phyloP scores from a whole-genome alignment of 1,140 invertebrate species.

The Mercenaria mercenaria region DNA sequence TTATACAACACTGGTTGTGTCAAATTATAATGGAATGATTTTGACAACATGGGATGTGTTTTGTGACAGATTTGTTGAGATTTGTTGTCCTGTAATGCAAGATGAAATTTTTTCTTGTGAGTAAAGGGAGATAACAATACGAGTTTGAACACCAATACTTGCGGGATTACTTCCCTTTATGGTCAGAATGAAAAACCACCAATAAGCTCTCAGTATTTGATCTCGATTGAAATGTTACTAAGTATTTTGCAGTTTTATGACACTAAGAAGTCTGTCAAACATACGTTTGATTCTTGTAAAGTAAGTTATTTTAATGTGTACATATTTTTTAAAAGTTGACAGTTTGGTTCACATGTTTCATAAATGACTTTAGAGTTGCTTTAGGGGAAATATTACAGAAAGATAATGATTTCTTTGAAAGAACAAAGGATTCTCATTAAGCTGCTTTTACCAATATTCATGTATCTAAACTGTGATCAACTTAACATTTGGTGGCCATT shows the following conservation, averaged over 20 bases:
- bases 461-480: too few species aligned
- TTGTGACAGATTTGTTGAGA: neutral
- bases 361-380: neutral
- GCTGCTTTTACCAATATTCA: too few species aligned
- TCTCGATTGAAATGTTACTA: neutral
- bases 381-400: neutral
- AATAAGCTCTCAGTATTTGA: neutral
- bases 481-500: too few species aligned
- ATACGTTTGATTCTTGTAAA: neutral
- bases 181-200: too few species aligned
- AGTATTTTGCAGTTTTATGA: neutral
- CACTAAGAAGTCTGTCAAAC: neutral
- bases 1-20: constrained; percentile 15
- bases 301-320: neutral
- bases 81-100: neutral
- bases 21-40: neutral
- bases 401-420: neutral
- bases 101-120: neutral
- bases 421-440: too few species aligned
- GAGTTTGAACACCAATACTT: neutral
- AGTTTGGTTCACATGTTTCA: neutral
- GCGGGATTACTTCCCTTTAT: neutral
- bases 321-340: neutral
- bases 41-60: constrained; percentile 10
- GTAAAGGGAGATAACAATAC: neutral